Evolutionary conservation across 2,888 invertebrate species (phyloP).

Genomic region (Lasioglossum pauxillum): DNA sequence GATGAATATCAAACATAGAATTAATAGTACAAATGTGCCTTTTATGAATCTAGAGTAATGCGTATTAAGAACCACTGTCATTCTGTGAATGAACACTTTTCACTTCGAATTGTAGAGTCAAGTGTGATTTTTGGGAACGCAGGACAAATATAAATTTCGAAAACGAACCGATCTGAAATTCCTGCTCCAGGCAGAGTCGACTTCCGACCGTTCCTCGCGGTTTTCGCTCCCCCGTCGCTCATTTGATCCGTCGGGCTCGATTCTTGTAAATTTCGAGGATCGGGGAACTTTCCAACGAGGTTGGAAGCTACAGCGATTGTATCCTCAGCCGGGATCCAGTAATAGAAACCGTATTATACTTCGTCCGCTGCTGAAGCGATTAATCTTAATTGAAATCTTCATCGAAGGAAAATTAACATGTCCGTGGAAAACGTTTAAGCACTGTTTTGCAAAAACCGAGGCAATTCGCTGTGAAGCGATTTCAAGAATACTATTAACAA

Average conservation of each 20-base stretch:
- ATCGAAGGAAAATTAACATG: not conserved
- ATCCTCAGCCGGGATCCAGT: slow-evolving; percentile 16
- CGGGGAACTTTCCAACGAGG: slow-evolving; percentile 17
- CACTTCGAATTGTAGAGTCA: too few species aligned
- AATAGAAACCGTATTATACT: slow-evolving; percentile 24
- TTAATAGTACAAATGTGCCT: not conserved
- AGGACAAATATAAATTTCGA: not conserved
- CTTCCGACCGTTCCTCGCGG: not conserved
- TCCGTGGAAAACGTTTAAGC: not conserved
- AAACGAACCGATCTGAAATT: not conserved
- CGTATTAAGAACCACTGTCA: not conserved
- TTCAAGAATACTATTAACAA: not conserved
- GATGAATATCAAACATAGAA: not conserved
- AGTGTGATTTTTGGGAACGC: too few species aligned
- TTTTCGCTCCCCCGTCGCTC: not conserved
- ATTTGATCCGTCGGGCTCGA: slow-evolving; percentile 19
- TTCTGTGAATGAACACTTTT: too few species aligned
- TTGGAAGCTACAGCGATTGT: slow-evolving; percentile 16
- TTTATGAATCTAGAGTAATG: not conserved
- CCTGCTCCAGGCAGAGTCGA: not conserved
- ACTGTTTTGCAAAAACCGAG: not conserved
- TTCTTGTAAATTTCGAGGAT: slow-evolving; percentile 19
- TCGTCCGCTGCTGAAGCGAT: not conserved
- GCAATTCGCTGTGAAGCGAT: not conserved
- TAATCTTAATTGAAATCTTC: slow-evolving; percentile 34